phyloP scores from a whole-genome alignment of 2,797 vertebrate species.

The Aulostomus chinensis region DNA sequence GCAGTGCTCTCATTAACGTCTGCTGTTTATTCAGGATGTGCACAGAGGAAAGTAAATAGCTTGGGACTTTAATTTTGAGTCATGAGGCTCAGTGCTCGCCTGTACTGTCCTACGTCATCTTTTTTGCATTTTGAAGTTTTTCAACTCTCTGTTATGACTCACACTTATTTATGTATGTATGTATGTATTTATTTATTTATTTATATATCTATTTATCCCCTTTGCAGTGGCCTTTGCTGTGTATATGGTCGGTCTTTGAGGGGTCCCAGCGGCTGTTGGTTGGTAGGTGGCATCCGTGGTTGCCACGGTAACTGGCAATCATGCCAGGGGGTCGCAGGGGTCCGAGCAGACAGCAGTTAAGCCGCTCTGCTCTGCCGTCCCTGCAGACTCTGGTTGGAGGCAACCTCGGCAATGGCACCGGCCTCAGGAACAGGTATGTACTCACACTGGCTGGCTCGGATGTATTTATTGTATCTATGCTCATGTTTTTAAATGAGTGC shows the following conservation, averaged over 20 bases:
- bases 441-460: neutral
- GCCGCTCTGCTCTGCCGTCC: slow-evolving; percentile 96
- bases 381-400: slow-evolving; percentile 95
- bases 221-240: slow-evolving; percentile 67
- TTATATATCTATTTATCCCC: neutral
- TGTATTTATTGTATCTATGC: too few species aligned
- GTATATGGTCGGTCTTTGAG: slow-evolving; percentile 74
- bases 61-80: neutral
- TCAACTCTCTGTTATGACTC: too few species aligned
- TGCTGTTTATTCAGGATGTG: neutral
- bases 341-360: slow-evolving; percentile 99
- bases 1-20: too few species aligned
- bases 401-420: slow-evolving; percentile 90
- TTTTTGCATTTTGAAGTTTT: too few species aligned
- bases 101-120: too few species aligned
- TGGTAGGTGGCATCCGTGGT: slow-evolving; percentile 79
- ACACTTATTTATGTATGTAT: too few species aligned
- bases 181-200: slow-evolving; percentile 4
- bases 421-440: slow-evolving; percentile 90
- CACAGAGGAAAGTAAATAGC: slow-evolving; percentile 1
- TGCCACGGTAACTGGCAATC: slow-evolving; percentile 87
- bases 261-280: slow-evolving; percentile 64
- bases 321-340: slow-evolving; percentile 99
- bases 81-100: neutral
- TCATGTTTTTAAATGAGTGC: too few species aligned